phyloP scores from a whole-genome alignment of 1,140 invertebrate species.

The Camponotus floridanus region DNA sequence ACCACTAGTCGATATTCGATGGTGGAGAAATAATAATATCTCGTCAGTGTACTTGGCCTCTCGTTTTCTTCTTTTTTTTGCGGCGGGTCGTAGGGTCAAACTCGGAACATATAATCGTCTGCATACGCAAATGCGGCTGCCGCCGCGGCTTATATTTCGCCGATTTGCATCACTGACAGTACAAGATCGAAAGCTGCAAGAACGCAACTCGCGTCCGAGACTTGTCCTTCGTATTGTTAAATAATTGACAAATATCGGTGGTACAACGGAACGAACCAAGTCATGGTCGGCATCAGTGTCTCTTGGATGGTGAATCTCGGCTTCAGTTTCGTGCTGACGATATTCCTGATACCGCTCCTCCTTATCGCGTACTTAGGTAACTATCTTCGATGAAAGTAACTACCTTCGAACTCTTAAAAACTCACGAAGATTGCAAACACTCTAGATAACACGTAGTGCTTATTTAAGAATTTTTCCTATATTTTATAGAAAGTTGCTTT shows the following conservation, averaged over 20 bases:
- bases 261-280: background rate
- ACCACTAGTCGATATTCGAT: background rate
- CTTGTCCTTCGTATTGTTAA: background rate
- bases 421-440: background rate
- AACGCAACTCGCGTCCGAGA: slow-evolving; percentile 11
- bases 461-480: no score
- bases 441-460: no score
- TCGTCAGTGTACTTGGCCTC: background rate
- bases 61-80: slow-evolving; percentile 29
- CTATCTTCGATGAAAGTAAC: slow-evolving; percentile 14
- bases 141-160: background rate
- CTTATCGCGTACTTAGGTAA: slow-evolving; percentile 78
- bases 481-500: no score
- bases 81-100: slow-evolving; percentile 59
- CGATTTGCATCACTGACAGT: slow-evolving; percentile 40
- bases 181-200: background rate
- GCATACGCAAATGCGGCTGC: slow-evolving; percentile 41
- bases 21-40: background rate
- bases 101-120: slow-evolving; percentile 41
- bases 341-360: slow-evolving; percentile 74
- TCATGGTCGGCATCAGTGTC: slow-evolving; percentile 69
- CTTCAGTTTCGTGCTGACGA: slow-evolving; percentile 65
- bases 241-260: background rate
- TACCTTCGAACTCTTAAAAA: background rate
- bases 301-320: slow-evolving; percentile 72